Evolutionary conservation across 2,888 invertebrate species (phyloP).

Genomic region (Leucozona laternaria): DNA sequence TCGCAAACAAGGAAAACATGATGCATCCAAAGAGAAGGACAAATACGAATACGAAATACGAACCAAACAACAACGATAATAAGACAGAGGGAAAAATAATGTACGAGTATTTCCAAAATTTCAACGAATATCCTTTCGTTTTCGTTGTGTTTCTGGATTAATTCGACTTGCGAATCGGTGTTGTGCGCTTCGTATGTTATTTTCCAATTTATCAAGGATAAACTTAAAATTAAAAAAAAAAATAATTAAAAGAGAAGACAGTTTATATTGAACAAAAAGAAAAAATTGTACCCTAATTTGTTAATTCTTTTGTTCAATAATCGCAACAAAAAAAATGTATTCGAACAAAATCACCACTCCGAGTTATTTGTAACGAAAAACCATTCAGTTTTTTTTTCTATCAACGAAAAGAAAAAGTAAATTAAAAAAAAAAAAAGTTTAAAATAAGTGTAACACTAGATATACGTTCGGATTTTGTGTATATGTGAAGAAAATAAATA

Average conservation of each 20-base stretch:
- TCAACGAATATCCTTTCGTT: constrained; percentile 75
- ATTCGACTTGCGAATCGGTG: constrained; percentile 72
- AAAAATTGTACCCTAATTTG: constrained; percentile 14
- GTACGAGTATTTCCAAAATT: constrained; percentile 60
- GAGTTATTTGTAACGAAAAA: neutral
- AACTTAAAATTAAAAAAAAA: constrained; percentile 23
- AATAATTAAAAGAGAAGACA: constrained; percentile 34
- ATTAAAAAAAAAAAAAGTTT: neutral
- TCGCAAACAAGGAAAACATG: constrained; percentile 67
- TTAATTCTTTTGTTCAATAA: neutral
- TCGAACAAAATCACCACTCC: constrained; percentile 2
- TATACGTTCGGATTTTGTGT: constrained; percentile 56
- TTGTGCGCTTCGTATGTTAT: constrained; percentile 63
- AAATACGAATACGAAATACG: constrained; percentile 25
- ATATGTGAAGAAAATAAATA: constrained; percentile 41
- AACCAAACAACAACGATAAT: neutral
- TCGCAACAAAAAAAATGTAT: constrained; percentile 6
- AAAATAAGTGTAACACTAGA: constrained; percentile 1
- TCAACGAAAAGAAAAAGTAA: constrained; percentile 10
- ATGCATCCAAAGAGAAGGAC: constrained; percentile 67
- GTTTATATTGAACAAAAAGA: constrained; percentile 22
- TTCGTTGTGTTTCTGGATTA: constrained; percentile 73
- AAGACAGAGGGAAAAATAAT: constrained; percentile 51
- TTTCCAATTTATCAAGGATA: constrained; percentile 33
- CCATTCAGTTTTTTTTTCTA: neutral